A percentile compares a stretch with the other conserved stretches of the same genome.
These are phyloP conservation scores for Galerucella calmariensis DNA, from an alignment of 2,888 invertebrate genomes.

Conservation along the genomic window DNA sequence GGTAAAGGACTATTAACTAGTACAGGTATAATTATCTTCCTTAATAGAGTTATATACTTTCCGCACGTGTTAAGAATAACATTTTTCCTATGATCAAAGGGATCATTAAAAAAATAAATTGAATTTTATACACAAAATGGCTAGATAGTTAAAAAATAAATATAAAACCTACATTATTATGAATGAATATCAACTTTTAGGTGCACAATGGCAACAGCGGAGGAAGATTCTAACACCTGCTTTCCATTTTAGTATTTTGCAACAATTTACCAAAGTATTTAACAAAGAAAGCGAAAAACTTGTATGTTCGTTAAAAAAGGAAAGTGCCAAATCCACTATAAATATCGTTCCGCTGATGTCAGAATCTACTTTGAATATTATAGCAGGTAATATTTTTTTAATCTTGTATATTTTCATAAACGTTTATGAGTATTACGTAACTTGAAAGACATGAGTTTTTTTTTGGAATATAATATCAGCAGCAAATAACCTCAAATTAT, in stretches of 20 bases:
- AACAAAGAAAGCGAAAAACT: constrained; percentile 49
- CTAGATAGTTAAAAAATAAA: too few relatives aligned
- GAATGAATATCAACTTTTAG: constrained; percentile 32
- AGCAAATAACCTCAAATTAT: too few relatives aligned
- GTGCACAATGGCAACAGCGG: constrained; percentile 49
- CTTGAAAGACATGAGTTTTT: too few relatives aligned
- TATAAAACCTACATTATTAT: background rate
- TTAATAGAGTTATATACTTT: too few relatives aligned
- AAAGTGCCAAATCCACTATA: constrained; percentile 50
- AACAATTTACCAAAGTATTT: constrained; percentile 49
- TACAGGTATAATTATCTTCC: constrained; percentile 27
- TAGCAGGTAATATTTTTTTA: constrained; percentile 65
- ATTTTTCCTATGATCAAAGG: too few relatives aligned
- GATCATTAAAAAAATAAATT: too few relatives aligned
- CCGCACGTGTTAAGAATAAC: too few relatives aligned
- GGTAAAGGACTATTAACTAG: constrained; percentile 43
- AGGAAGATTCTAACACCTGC: constrained; percentile 53
- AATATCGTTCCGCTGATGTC: constrained; percentile 66
- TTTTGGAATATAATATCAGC: too few relatives aligned
- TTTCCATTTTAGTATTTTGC: constrained; percentile 53
- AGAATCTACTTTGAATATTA: constrained; percentile 68
- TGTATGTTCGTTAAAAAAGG: constrained; percentile 49
- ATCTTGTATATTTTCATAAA: background rate
- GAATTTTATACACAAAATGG: too few relatives aligned
- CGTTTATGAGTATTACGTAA: too few relatives aligned